Evolutionary conservation across 2,113 vertebrate species (phyloP).

Genomic region (Sus scrofa): T2T-Sscrofa CM000824.6:110262501-110263000

Average conservation of each 20-base stretch:
- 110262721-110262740: background rate
- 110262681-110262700: background rate
- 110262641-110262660: background rate
- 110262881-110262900: background rate
- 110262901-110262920: background rate
- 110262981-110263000: background rate
- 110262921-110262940: background rate
- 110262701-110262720: background rate
- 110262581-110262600: background rate
- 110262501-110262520: background rate
- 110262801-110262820: background rate
- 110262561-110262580: background rate
- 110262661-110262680: background rate
- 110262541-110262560: fast-evolving
- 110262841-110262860: background rate
- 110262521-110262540: background rate
- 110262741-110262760: background rate
- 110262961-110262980: background rate
- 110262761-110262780: background rate
- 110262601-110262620: background rate
- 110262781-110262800: background rate
- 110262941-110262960: background rate
- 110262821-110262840: background rate
- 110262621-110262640: background rate
- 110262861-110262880: background rate